Conservation (phyloP, 92 coral and sea anemone genomes). For the Porites cylindrica region DNA sequence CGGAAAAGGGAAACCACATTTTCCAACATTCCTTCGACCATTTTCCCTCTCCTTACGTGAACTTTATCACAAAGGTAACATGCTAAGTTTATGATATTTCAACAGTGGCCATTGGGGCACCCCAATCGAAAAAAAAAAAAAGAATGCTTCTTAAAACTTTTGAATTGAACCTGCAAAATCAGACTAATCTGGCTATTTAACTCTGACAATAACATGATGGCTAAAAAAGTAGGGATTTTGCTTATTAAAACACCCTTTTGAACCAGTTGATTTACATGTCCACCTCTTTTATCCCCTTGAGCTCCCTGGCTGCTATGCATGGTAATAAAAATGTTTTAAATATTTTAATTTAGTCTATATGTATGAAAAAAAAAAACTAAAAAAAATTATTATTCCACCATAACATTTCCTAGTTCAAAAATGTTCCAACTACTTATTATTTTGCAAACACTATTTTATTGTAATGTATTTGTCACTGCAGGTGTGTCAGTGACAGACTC, state of each 20-base stretch:
- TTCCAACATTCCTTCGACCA: slow-evolving; percentile 58
- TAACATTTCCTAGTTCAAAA: no score
- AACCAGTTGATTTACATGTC: slow-evolving; percentile 18
- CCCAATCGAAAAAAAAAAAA: no score
- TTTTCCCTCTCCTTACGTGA: slow-evolving; percentile 35
- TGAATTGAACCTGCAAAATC: slow-evolving; percentile 1
- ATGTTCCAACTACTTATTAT: no score
- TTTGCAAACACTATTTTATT: no score
- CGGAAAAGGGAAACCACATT: slow-evolving; percentile 65
- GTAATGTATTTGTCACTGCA: no score
- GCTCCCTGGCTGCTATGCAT: slow-evolving; percentile 28
- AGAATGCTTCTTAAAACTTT: slow-evolving; percentile 4
- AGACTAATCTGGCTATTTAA: slow-evolving; percentile 14
- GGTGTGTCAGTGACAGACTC: slow-evolving; percentile 11
- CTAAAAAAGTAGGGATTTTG: slow-evolving; percentile 12
- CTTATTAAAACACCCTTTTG: slow-evolving; percentile 16
- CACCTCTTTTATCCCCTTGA: slow-evolving; percentile 17
- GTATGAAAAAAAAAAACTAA: slow-evolving; percentile 13
- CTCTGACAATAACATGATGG: slow-evolving; percentile 16
- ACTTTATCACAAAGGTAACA: slow-evolving; percentile 40
- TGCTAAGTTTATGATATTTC: no score
- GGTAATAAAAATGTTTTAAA: slow-evolving; percentile 23
- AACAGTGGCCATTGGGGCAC: no score
- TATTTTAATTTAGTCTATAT: slow-evolving; percentile 19
- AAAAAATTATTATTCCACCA: no score